These are phyloP conservation scores for Peromyscus melanophrys DNA, from an alignment of 2,797 vertebrate species.

Conservation along the genomic window DNA sequence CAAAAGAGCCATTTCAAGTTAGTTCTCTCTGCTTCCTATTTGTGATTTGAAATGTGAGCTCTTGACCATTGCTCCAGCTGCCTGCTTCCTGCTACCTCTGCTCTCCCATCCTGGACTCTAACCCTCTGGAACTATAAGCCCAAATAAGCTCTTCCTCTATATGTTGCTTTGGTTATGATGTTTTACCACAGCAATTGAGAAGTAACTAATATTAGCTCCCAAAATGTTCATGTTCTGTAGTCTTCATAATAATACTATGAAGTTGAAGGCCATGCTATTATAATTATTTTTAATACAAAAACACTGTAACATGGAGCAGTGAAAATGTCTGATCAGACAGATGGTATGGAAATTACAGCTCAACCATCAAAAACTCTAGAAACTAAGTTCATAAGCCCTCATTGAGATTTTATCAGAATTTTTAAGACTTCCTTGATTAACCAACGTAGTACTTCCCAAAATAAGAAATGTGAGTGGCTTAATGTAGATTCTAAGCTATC, in stretches of 20 bases:
- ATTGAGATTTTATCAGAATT: background rate
- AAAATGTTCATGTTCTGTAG: background rate
- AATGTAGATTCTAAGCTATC: background rate
- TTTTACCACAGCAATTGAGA: background rate
- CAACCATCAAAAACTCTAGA: background rate
- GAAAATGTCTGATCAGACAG: background rate
- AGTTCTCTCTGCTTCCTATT: background rate
- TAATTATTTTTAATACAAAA: slow-evolving; percentile 2
- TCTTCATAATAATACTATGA: slow-evolving; percentile 33
- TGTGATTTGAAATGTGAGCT: background rate
- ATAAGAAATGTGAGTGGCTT: slow-evolving; percentile 7
- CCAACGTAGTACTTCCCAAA: background rate
- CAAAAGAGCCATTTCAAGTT: background rate
- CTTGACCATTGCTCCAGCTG: too few relatives aligned
- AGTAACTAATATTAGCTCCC: background rate
- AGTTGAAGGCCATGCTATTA: background rate
- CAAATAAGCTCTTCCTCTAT: background rate
- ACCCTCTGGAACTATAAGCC: background rate
- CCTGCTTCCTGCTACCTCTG: background rate
- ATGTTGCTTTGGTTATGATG: background rate
- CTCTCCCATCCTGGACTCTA: background rate
- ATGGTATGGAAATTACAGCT: background rate
- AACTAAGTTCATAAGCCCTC: background rate
- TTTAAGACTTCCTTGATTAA: background rate
- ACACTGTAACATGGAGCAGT: slow-evolving; percentile 7